Percentiles rank a stretch among this genome's conserved stretches.
phyloP scores from a whole-genome alignment of 2,113 vertebrate genomes.

The Proterorhinus semilunaris region DNA sequence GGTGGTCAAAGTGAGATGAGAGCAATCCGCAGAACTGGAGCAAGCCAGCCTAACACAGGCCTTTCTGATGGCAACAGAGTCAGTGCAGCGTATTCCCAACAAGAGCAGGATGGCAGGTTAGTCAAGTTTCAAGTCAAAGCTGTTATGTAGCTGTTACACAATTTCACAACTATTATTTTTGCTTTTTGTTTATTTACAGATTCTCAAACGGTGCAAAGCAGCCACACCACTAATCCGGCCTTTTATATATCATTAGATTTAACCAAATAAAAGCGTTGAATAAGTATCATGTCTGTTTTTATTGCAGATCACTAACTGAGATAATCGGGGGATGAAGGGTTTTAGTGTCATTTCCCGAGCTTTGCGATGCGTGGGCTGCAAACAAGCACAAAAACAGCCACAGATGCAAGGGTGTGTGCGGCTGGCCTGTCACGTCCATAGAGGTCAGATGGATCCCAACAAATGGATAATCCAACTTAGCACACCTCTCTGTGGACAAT shows the following conservation, averaged over 20 bases:
- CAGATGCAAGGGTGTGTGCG: conserved; percentile 67
- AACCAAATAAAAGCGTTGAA: conserved; percentile 14
- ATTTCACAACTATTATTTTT: conserved; percentile 6
- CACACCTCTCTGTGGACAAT: conserved; percentile 75
- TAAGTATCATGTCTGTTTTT: conserved; percentile 36
- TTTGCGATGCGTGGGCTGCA: conserved; percentile 31
- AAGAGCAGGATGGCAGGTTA: conserved; percentile 54
- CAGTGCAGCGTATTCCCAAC: conserved; percentile 39
- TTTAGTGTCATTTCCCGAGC: conserved; percentile 62
- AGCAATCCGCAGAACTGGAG: conserved; percentile 65
- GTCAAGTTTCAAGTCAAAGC: conserved; percentile 4
- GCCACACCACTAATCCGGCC: conserved; percentile 41
- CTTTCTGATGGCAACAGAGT: conserved; percentile 56
- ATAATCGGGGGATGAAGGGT: conserved; percentile 70
- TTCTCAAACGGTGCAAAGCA: conserved; percentile 55
- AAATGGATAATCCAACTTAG: conserved; percentile 76
- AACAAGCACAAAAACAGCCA: conserved; percentile 53
- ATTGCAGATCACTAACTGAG: conserved; percentile 50
- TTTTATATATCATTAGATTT: background rate
- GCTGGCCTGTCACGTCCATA: conserved; percentile 50
- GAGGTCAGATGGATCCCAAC: conserved; percentile 66
- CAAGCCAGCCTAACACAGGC: conserved; percentile 56
- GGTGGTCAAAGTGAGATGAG: conserved; percentile 67
- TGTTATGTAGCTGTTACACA: background rate
- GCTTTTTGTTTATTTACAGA: conserved; percentile 43